phyloP scores from a whole-genome alignment of 2,113 vertebrate genomes.

The Neopipo cinnamomea region DNA sequence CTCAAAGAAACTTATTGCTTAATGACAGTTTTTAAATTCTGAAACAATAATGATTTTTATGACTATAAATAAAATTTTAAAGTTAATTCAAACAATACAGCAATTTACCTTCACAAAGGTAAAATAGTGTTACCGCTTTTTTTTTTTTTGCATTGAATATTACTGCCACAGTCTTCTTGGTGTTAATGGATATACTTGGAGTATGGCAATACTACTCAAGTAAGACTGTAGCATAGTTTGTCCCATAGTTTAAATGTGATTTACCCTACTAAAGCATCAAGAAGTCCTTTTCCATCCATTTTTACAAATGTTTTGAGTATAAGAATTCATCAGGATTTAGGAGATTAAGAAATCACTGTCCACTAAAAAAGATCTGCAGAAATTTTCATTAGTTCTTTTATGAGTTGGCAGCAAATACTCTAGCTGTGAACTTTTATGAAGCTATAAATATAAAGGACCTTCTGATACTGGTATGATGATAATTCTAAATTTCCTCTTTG shows the following conservation, averaged over 20 bases:
- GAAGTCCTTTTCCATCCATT: slow-evolving; percentile 18
- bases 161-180: background rate
- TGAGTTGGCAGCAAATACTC: slow-evolving; percentile 75
- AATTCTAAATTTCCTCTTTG: slow-evolving; percentile 84
- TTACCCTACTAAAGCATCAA: slow-evolving; percentile 25
- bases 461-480: slow-evolving; percentile 79
- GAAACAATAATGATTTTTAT: slow-evolving; percentile 26
- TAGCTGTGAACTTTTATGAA: slow-evolving; percentile 80
- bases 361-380: slow-evolving; percentile 63
- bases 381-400: slow-evolving; percentile 79
- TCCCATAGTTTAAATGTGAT: slow-evolving; percentile 18
- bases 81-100: slow-evolving; percentile 19
- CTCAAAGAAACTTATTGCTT: slow-evolving; percentile 51
- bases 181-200: background rate
- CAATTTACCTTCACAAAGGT: slow-evolving; percentile 15
- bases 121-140: background rate
- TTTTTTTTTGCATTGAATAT: background rate
- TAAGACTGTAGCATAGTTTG: background rate
- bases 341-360: slow-evolving; percentile 74
- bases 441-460: slow-evolving; percentile 80
- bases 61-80: slow-evolving; percentile 31
- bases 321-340: slow-evolving; percentile 73
- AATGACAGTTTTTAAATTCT: slow-evolving; percentile 49
- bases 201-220: background rate
- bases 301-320: slow-evolving; percentile 66